Evolutionary conservation across 2,113 vertebrate species (phyloP).

Genomic region (Meriones unguiculatus): DNA sequence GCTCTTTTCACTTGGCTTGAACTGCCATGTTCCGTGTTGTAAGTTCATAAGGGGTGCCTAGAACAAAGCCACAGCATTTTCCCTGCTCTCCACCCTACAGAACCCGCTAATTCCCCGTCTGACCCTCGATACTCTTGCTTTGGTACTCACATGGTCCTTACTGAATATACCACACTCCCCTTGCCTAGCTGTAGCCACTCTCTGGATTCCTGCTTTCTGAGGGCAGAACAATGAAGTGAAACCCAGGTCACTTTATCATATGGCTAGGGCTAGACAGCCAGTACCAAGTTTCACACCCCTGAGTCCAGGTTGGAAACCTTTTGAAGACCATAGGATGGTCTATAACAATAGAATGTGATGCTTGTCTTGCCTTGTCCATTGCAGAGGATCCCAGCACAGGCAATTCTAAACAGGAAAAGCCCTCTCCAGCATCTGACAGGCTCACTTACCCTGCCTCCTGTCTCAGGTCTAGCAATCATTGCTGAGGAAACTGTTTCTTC

Average conservation of each 20-base stretch:
- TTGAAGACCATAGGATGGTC: not conserved
- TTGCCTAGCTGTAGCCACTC: fast-evolving
- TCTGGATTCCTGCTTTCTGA: not conserved
- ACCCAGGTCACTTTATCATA: not conserved
- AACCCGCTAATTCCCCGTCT: not conserved
- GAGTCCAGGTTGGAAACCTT: not conserved
- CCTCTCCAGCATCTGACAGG: not conserved
- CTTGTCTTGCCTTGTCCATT: not conserved
- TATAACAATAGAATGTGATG: no score
- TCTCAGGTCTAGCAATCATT: not conserved
- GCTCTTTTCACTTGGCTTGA: no score
- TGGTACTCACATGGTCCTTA: not conserved
- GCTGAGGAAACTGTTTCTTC: not conserved
- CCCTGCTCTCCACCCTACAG: fast-evolving
- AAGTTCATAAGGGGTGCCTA: not conserved
- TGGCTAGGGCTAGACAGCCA: not conserved
- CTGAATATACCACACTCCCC: no score
- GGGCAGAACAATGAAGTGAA: not conserved
- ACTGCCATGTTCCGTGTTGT: no score
- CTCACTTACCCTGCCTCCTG: no score
- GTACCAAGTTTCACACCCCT: not conserved
- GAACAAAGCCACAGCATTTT: not conserved
- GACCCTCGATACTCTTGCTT: not conserved
- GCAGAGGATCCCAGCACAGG: no score
- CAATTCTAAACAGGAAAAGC: not conserved